phyloP scores from a whole-genome alignment of 92 coral and sea anemone species.

The Phenganax subtilis region DNA sequence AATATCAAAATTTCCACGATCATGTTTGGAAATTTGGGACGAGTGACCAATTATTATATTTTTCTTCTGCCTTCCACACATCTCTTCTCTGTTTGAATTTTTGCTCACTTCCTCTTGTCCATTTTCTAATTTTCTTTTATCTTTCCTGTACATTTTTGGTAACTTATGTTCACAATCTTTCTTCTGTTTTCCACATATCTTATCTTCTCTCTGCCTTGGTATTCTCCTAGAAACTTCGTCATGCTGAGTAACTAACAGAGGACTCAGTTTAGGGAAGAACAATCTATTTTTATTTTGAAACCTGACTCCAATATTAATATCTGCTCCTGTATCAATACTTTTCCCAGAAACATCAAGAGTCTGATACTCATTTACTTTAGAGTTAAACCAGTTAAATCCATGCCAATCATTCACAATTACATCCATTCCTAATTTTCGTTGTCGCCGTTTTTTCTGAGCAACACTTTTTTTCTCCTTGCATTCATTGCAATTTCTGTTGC shows the following conservation, averaged over 20 bases:
- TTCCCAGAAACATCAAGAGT: slow-evolving; percentile 23
- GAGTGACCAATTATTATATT: too few species aligned
- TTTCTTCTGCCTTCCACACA: neutral
- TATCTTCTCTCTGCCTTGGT: neutral
- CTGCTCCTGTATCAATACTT: neutral
- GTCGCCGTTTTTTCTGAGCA: neutral
- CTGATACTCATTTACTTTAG: slow-evolving; percentile 6
- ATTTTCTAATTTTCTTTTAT: neutral
- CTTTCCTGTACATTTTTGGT: neutral
- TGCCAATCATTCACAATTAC: slow-evolving; percentile 14
- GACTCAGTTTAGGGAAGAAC: slow-evolving; percentile 17
- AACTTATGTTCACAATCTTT: neutral
- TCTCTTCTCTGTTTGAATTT: neutral
- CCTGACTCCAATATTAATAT: neutral
- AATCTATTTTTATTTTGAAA: slow-evolving; percentile 2
- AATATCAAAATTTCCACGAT: too few species aligned
- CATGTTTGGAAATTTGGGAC: too few species aligned
- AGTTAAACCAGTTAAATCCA: slow-evolving; percentile 28
- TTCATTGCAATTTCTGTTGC: slow-evolving; percentile 7
- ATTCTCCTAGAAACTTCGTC: neutral
- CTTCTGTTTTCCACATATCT: neutral
- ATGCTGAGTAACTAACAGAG: slow-evolving; percentile 10
- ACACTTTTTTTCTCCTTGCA: neutral
- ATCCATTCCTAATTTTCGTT: slow-evolving; percentile 3
- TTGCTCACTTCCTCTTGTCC: neutral